These are phyloP conservation scores for Artibeus jamaicensis DNA, from an alignment of 2,797 vertebrate genomes.

Conservation along the genomic window DNA sequence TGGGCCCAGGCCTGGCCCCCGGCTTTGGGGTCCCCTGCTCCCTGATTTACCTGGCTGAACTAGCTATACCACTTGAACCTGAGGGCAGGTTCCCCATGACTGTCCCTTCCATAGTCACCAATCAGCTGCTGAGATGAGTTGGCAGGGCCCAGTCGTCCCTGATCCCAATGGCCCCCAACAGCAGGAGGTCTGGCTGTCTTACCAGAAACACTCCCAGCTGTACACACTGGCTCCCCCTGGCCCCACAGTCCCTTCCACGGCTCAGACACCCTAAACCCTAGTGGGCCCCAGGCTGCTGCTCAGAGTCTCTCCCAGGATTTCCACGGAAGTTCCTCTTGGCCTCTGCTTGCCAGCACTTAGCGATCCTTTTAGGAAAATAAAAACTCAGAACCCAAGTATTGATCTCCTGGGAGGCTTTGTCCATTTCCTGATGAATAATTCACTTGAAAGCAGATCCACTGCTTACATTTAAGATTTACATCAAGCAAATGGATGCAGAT, in stretches of 20 bases:
- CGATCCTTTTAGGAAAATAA: not conserved
- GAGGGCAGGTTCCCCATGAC: not conserved
- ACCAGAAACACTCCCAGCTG: not conserved
- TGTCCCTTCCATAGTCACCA: not conserved
- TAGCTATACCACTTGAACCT: no score
- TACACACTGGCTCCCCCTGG: fast-evolving
- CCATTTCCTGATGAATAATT: not conserved
- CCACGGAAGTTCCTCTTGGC: not conserved
- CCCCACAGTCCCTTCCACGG: not conserved
- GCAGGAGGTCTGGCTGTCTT: not conserved
- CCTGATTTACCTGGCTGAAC: not conserved
- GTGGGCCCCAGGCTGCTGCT: fast-evolving
- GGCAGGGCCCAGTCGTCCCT: fast-evolving
- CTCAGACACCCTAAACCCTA: not conserved
- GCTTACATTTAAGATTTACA: not conserved
- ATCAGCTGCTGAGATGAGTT: not conserved
- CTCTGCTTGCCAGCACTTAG: not conserved
- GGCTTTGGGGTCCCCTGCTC: not conserved
- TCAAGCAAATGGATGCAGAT: not conserved
- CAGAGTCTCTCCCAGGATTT: not conserved
- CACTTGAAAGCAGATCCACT: not conserved
- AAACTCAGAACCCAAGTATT: not conserved
- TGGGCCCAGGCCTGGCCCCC: no score
- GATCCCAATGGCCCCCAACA: fast-evolving
- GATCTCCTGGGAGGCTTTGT: not conserved